Percentiles rank a stretch among this genome's conserved stretches.
These are phyloP conservation scores for Agrochola lychnidis DNA, from an alignment of 2,888 invertebrate species.

Conservation along the genomic window DNA sequence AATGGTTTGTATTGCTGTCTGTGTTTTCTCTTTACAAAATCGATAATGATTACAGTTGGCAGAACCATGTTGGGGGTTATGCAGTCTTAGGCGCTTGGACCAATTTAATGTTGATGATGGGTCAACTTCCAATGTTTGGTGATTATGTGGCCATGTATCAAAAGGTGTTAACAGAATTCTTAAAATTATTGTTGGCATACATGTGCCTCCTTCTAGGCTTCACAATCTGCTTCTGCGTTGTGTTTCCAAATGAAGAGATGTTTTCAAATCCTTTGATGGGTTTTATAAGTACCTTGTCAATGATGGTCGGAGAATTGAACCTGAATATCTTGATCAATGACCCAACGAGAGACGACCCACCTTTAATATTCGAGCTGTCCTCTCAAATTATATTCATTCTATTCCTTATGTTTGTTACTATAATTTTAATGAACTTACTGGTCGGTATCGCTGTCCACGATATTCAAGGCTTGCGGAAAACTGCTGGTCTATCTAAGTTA, in stretches of 20 bases:
- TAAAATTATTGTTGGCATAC: slow-evolving; percentile 95
- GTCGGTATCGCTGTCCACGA: slow-evolving; percentile 97
- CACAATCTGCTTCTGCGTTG: slow-evolving; percentile 96
- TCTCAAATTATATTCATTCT: slow-evolving; percentile 95
- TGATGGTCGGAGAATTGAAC: slow-evolving; percentile 97
- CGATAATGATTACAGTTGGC: slow-evolving; percentile 95
- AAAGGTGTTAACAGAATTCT: slow-evolving; percentile 95
- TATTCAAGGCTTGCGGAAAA: slow-evolving; percentile 96
- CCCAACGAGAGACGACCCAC: slow-evolving; percentile 92
- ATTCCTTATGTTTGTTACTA: slow-evolving; percentile 95
- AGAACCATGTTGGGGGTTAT: slow-evolving; percentile 96
- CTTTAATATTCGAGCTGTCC: slow-evolving; percentile 93
- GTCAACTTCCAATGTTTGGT: slow-evolving; percentile 96
- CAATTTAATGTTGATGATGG: slow-evolving; percentile 96
- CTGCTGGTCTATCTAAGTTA: slow-evolving; percentile 95
- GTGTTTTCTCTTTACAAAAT: slow-evolving; percentile 95
- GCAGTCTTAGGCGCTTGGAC: slow-evolving; percentile 96
- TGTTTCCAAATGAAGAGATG: slow-evolving; percentile 95
- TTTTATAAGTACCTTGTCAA: slow-evolving; percentile 95
- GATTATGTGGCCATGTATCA: slow-evolving; percentile 98
- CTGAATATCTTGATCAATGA: slow-evolving; percentile 94
- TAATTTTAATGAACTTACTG: slow-evolving; percentile 95
- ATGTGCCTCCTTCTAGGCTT: slow-evolving; percentile 96
- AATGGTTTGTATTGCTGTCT: slow-evolving; percentile 96
- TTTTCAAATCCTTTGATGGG: slow-evolving; percentile 96